Percentiles rank a stretch among this genome's conserved stretches.
These are phyloP conservation scores for Micrasema minimum DNA, from an alignment of 1,140 invertebrate genomes.

Conservation along the genomic window DNA sequence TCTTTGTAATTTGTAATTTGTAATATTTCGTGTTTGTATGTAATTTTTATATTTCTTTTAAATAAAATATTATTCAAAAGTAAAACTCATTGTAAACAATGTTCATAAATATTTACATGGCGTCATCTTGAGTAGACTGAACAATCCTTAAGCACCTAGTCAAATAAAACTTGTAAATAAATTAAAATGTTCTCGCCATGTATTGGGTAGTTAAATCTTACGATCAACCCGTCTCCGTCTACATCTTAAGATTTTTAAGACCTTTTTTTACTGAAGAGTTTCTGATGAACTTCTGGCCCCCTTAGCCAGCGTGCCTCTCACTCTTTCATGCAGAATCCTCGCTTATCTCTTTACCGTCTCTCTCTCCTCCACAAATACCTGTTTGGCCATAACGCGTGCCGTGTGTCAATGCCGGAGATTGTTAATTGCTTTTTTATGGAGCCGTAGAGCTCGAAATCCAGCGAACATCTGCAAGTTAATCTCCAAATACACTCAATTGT, in stretches of 20 bases:
- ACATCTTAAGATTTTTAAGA: background rate
- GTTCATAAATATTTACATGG: no score
- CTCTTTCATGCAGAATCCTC: background rate
- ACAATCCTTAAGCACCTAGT: no score
- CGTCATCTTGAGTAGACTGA: no score
- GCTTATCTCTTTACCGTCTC: background rate
- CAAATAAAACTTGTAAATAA: no score
- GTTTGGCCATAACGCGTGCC: conserved; percentile 43
- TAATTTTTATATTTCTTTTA: no score
- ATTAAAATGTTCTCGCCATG: no score
- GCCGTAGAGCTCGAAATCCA: conserved; percentile 1
- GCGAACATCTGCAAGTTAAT: conserved; percentile 27
- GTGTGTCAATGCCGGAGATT: conserved; percentile 45
- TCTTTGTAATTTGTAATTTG: no score
- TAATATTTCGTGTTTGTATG: no score
- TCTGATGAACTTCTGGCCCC: conserved; percentile 43
- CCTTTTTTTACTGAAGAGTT: background rate
- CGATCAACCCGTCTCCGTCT: background rate
- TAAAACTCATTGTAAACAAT: no score
- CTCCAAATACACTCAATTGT: background rate
- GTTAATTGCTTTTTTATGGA: conserved; percentile 50
- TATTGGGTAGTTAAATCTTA: background rate
- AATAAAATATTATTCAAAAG: no score
- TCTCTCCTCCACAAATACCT: conserved; percentile 34
- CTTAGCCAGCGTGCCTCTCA: conserved; percentile 8